Evolutionary conservation across 2,888 invertebrate genomes (phyloP), one percentile per base, ranked within the genome.

Genomic region (Dichetophora obliterata): DNA sequence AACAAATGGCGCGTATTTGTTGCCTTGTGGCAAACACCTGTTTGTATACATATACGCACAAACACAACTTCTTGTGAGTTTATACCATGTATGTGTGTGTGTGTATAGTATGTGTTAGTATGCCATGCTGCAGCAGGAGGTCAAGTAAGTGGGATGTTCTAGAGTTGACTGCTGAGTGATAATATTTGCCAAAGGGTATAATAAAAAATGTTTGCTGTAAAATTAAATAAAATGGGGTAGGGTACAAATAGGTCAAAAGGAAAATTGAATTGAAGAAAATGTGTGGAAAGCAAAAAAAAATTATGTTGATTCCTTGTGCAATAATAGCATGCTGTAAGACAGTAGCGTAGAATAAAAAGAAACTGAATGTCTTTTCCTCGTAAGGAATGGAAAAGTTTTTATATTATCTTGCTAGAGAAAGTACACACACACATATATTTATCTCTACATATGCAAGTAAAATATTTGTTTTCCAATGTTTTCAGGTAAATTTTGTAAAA

Each of bases 1-100:
- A 65, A 65, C 65, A 65, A 65, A 65, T 65, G 65, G 37, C 37
- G 65, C 34, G 37, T 19, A 27, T 65, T 65, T 65, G n/a, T 37
- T 19, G 65, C 65, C 65, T 65, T 34, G 34, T 34, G 65, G 65
- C 65, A 65, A 65, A 65, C 65, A 65, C 65, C 65, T 65, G 65
- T 65, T 65, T 34, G 37, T 31, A 31, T 27, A 61, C 24, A 61
- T 5, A 61, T 14, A 61, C 61, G 14, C 31, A 61, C 22, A 61
- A 9, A 61, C 14, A 61, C 27, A 6, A 22, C 27, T 9, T 8
- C 24, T 11, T 61, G 61, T 31, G 1, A 3, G n/a, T 34, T 52
- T 16, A 63, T 63, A n/a, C 34, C 34, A 0, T 9, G 1, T 63
- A 3, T 34, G 34, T 63, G 19, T 63, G 63, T 31, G 3, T 63